These are phyloP conservation scores for Pseudorhombus dupliciocellatus DNA, from an alignment of 2,113 vertebrate species.

Conservation along the genomic window DNA sequence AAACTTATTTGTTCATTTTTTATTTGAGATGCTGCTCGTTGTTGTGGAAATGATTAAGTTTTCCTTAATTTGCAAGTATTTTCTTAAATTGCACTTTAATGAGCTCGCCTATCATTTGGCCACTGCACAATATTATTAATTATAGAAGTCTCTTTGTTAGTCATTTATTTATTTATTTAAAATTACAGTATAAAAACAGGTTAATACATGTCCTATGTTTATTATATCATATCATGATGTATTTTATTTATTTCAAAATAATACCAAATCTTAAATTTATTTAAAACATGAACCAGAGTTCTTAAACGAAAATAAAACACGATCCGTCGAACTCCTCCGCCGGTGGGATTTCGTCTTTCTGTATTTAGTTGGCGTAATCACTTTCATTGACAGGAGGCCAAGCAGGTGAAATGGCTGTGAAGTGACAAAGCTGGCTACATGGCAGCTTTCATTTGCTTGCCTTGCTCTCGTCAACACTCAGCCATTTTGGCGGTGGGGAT, in stretches of 20 bases:
- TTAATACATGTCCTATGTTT: too few relatives aligned
- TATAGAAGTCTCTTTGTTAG: too few relatives aligned
- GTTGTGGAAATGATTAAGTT: neutral
- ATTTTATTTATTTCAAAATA: too few relatives aligned
- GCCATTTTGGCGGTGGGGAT: constrained; percentile 30
- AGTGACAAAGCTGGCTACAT: constrained; percentile 53
- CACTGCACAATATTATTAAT: too few relatives aligned
- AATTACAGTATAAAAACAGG: too few relatives aligned
- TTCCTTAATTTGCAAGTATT: neutral
- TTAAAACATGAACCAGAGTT: neutral
- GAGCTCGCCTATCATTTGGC: too few relatives aligned
- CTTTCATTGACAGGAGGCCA: constrained; percentile 37
- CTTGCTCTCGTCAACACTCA: constrained; percentile 47
- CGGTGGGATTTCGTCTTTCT: neutral
- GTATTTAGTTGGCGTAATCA: neutral
- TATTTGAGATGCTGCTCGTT: too few relatives aligned
- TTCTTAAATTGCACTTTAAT: too few relatives aligned
- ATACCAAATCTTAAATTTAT: neutral
- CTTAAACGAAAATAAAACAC: neutral
- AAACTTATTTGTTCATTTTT: neutral
- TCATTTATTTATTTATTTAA: too few relatives aligned
- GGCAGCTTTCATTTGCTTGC: constrained; percentile 50
- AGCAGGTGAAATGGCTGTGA: constrained; percentile 47
- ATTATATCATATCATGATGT: too few relatives aligned
- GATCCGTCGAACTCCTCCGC: neutral